These are phyloP conservation scores for Anguilla rostrata DNA, from an alignment of 2,113 vertebrate species.

Conservation along the genomic window DNA sequence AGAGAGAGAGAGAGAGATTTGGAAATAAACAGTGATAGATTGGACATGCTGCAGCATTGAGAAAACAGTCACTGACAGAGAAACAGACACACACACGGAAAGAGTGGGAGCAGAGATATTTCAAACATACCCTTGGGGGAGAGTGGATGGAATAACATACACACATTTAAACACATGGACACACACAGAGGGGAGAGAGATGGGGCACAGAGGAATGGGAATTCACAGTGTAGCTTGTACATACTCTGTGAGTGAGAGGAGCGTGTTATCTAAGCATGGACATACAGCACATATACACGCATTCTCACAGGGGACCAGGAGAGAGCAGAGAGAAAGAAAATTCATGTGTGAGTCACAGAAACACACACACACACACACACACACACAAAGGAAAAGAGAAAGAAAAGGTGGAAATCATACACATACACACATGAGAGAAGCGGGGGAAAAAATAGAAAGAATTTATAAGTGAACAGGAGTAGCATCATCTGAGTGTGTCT, in stretches of 20 bases:
- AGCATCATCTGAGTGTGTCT: not conserved
- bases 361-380: conserved; percentile 7
- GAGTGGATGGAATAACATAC: not conserved
- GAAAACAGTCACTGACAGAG: not conserved
- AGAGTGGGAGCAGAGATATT: not conserved
- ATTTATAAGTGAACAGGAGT: not conserved
- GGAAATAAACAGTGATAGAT: no score
- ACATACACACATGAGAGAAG: not conserved
- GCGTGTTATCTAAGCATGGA: not conserved
- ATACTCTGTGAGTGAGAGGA: not conserved
- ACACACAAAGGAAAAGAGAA: not conserved
- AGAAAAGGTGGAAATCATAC: not conserved
- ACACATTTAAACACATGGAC: not conserved
- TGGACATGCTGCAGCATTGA: no score
- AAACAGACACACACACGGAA: not conserved
- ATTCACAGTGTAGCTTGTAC: not conserved
- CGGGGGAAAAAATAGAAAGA: not conserved
- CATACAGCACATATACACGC: not conserved
- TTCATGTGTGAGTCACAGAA: not conserved
- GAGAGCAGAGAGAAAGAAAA: not conserved
- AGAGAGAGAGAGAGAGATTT: no score
- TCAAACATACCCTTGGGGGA: not conserved
- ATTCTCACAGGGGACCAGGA: not conserved
- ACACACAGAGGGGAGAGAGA: not conserved
- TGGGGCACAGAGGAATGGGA: not conserved